phyloP scores from a whole-genome alignment of 2,888 invertebrate genomes.

The Pollenia angustigena region DNA sequence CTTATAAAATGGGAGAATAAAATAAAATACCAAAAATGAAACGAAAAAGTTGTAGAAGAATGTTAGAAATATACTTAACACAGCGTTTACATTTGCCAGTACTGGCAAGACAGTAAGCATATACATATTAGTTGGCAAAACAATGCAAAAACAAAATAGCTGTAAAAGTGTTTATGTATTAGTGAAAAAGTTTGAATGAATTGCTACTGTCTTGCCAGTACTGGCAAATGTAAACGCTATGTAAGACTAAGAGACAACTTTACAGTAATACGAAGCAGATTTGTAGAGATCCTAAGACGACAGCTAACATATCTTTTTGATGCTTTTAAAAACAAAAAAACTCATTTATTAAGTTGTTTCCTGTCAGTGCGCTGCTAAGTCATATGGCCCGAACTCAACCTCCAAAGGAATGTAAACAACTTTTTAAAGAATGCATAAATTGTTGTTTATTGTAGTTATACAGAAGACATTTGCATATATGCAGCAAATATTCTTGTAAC shows the following conservation, averaged over 20 bases:
- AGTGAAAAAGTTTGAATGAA: too few species aligned
- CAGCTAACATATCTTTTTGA: background rate
- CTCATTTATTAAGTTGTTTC: conserved; percentile 1
- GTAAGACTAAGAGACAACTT: background rate
- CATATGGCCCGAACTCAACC: conserved; percentile 5
- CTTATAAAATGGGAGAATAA: conserved; percentile 2
- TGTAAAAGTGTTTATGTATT: too few species aligned
- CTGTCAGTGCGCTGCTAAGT: conserved; percentile 1
- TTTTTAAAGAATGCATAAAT: background rate
- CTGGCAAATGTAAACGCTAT: too few species aligned
- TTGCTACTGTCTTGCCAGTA: too few species aligned
- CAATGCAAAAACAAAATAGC: too few species aligned
- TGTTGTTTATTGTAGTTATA: background rate
- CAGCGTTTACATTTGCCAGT: too few species aligned
- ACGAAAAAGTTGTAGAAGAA: background rate
- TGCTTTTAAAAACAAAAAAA: conserved; percentile 6
- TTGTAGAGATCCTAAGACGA: background rate
- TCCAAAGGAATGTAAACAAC: too few species aligned
- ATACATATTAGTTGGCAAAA: too few species aligned
- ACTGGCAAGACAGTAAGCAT: too few species aligned
- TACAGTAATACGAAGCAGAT: background rate
- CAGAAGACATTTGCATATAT: too few species aligned
- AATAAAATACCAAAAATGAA: conserved; percentile 14
- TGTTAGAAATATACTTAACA: too few species aligned
- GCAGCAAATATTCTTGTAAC: background rate